phyloP scores from a whole-genome alignment of 2,888 invertebrate genomes.

The Parnassius orleans region DNA sequence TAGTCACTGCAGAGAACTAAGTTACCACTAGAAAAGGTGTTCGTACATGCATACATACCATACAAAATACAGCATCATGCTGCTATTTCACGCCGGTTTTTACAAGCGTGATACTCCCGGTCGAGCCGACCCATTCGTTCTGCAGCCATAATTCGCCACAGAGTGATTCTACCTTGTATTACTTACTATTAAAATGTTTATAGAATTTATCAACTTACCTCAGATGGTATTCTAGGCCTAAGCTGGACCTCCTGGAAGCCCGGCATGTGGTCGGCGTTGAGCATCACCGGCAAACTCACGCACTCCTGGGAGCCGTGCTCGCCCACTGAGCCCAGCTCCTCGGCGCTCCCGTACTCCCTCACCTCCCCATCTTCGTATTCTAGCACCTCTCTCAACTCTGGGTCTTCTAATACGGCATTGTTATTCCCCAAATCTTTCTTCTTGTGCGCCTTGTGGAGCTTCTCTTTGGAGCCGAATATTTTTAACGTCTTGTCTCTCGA shows the following conservation, averaged over 20 bases:
- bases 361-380: conserved; percentile 65
- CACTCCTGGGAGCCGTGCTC: conserved; percentile 73
- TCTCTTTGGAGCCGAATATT: conserved; percentile 78
- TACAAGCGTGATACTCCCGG: too few species aligned
- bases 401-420: conserved; percentile 75
- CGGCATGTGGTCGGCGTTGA: conserved; percentile 74
- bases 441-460: conserved; percentile 73
- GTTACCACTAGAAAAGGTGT: too few species aligned
- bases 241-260: conserved; percentile 75
- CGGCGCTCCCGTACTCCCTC: conserved; percentile 69
- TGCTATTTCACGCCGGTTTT: too few species aligned
- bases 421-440: conserved; percentile 73
- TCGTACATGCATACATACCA: too few species aligned
- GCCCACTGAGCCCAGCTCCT: conserved; percentile 68
- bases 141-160: too few species aligned
- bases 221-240: conserved; percentile 67
- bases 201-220: conserved; percentile 41
- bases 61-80: too few species aligned
- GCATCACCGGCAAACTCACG: conserved; percentile 71
- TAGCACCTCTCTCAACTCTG: conserved; percentile 61
- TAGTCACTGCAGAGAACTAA: too few species aligned
- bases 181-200: too few species aligned
- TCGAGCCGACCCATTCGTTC: too few species aligned
- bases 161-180: too few species aligned
- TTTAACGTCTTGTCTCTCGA: conserved; percentile 71